Evolutionary conservation across 2,888 invertebrate species (phyloP), one percentile per base, ranked within the genome.

Genomic region (Sinhomidia bicolor): DNA sequence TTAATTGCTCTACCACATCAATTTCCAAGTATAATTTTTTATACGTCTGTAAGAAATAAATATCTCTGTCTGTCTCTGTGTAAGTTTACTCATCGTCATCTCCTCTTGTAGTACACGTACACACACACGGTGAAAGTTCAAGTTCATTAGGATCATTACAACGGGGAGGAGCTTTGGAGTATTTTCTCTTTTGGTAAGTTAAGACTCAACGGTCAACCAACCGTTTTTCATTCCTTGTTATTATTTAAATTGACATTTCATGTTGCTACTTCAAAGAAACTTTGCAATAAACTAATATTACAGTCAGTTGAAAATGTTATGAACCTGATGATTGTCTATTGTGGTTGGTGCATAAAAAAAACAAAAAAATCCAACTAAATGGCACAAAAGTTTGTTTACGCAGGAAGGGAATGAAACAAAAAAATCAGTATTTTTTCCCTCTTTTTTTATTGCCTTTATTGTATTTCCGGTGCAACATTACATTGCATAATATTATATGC

Each of bases 151-250:
- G 17, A 78, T 54, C 54, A 78, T 54, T 51, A 74, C 36, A n/a
- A 76, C 41, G 78, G 78, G 54, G 54, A 78, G 54, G 54, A 78
- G 78, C 78, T 54, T 78, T 78, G 80, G 80, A 80, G 80, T 80
- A 80, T 80, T 80, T 57, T 80, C 80, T 80, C 60, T 62, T 79
- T 62, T 80, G 80, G 80, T 80, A 80, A 80, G 80, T 41, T 26
- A 44, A 26, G 29, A 54, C 29, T 29, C 54, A 17, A 41, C 9
- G 14, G 10, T 60, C 26, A 26, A 17, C 36, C 3, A 4, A 60
- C 60, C 20, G n/a, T 36, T 65, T 32, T n/a, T n/a, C 20, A n/a
- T n/a, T n/a, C n/a, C n/a, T n/a, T n/a, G n/a, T n/a, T n/a, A n/a
- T n/a, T n/a, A n/a, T n/a, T n/a, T n/a, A n/a, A n/a, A n/a, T n/a